Evolutionary conservation across 1,140 invertebrate genomes (phyloP), one percentile per base, ranked within the genome.

Genomic region (Ceratosolen solmsi): DNA sequence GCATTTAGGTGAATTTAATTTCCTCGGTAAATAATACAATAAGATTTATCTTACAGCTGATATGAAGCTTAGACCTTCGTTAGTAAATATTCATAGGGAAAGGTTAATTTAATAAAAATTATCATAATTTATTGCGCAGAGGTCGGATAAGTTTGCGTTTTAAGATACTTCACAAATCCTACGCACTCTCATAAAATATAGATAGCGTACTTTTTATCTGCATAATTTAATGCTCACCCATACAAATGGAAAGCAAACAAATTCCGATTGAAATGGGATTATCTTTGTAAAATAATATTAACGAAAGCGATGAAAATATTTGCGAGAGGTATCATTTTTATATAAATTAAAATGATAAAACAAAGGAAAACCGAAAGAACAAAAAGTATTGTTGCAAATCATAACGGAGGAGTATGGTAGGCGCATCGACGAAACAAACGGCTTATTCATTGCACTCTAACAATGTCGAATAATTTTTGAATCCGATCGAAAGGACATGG

Each of bases 171-270:
- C 17, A 0, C 33, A 11, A 70, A 33, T 72, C 71, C 79, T 73
- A 80, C 79, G 54, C 71, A 27, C 15, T 80, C 58, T 33, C 79
- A 38, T 51, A 51, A 74, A 36, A 74, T 27, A 65, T 17, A 72
- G 54, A 80, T 60, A 63, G 13, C 41, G 27, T 77, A 72, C 17
- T 83, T 86, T 81, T 82, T 87, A 73, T 77, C 85, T 84, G 84
- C 83, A 85, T 82, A 82, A 63, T 38, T 79, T 27, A 76, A 22
- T 49, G 20, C 22, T 17, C 1, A 13, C 41, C 25, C 20, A 38
- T 75, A 60, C 8, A 41, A 56, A 75, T 54, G 13, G 8, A 15
- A 27, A 71, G 4, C 4, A 54, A 73, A 54, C 25, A 73, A 75
- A 75, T 25, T 38, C 22, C 54, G 8, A 54, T 51, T 36, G 20